Conservation (phyloP, 2,797 vertebrate genomes). For the Sarcoramphus papa region DNA sequence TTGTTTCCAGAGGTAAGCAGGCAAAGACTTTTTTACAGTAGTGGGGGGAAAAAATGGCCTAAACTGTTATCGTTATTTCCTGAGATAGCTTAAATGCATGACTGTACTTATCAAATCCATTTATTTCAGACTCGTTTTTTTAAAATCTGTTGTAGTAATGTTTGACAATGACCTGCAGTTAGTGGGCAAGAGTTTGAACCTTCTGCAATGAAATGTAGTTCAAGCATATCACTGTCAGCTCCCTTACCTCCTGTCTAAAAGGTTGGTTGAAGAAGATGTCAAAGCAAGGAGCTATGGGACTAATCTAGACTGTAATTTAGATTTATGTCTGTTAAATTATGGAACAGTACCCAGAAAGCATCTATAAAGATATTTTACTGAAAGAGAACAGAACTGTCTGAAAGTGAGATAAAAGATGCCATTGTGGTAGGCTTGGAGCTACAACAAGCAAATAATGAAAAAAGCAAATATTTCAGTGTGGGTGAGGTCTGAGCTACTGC, state of each 20-base stretch:
- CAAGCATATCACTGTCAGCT: neutral
- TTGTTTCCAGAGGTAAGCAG: neutral
- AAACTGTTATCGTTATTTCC: neutral
- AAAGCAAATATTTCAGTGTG: neutral
- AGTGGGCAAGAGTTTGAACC: neutral
- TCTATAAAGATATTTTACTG: neutral
- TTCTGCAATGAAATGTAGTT: neutral
- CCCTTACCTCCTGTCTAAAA: neutral
- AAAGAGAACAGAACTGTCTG: neutral
- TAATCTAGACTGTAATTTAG: neutral
- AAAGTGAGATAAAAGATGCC: neutral
- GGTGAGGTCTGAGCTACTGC: neutral
- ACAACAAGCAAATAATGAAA: neutral
- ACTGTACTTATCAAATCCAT: neutral
- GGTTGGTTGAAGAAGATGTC: neutral
- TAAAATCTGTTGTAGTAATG: neutral
- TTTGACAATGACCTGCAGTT: neutral
- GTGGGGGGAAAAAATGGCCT: neutral
- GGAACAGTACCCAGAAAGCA: neutral
- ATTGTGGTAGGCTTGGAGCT: neutral
- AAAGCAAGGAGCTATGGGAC: neutral
- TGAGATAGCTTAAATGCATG: neutral
- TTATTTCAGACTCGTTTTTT: neutral
- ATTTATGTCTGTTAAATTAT: neutral
- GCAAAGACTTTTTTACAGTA: neutral